Evolutionary conservation across 1,140 invertebrate genomes (phyloP), one percentile per base, ranked within the genome.

Genomic region (Ladona fulva): DNA sequence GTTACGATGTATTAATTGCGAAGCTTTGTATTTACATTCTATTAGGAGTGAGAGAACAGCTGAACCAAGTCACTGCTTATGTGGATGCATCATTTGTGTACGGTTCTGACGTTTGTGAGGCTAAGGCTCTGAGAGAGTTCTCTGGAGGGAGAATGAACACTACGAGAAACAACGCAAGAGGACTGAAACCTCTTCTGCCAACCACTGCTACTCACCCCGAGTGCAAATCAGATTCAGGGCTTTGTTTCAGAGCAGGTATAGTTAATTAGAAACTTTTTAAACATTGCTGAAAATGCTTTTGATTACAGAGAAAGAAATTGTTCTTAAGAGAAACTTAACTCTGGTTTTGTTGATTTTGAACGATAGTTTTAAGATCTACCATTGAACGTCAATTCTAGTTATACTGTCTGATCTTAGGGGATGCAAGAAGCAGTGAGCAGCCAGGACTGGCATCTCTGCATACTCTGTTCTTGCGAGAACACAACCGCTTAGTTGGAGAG

Each of bases 361-460:
- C n/a, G n/a, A 37, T 37, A 37, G 29, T 37, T 8, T 37, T 1
- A 37, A 8, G 1, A 37, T 37, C 29, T 37, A 1, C 8, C 29
- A 37, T 5, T 37, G 8, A 37, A 5, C 8, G 3, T 37, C 29
- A 37, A 37, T 37, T 5, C 29, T 8, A 37, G 29, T 37, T 8
- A 5, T 37, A 5, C 3, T 37, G 8, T 37, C 8, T 37, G 8
- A 37, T 37, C 1, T 8, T 37, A 89, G 88, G 91, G 80, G 93
- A 96, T 83, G 91, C 92, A 0, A 87, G 94, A 80, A 93, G 93
- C 0, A 95, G 93, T 19, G 94, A 97, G 83, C 94, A 97, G 83
- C 95, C 95, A 5, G 94, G 90, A 12, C 84, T 95, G 0, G 93
- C 94, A 0, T 90, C 93, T 0, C 90, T 97, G 79, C 95, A 97